A percentile compares a stretch with the other conserved stretches of the same genome.
phyloP scores from a whole-genome alignment of 2,888 invertebrate species.

The Hedya salicella region DNA sequence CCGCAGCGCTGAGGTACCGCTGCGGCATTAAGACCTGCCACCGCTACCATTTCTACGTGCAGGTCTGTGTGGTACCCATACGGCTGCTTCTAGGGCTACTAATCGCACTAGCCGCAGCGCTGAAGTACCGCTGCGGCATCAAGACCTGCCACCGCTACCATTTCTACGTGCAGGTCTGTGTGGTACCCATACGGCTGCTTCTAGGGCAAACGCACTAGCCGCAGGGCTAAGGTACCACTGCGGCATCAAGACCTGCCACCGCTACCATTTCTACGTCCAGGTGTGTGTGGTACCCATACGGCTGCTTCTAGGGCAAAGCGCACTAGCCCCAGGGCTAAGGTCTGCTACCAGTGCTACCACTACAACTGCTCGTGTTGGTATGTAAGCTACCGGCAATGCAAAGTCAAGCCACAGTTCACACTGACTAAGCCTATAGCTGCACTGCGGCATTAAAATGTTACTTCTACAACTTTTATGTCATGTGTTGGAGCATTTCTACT shows the following conservation, averaged over 20 bases:
- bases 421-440: too few relatives aligned
- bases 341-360: constrained; percentile 94
- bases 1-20: constrained; percentile 90
- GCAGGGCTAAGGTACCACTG: constrained; percentile 92
- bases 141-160: constrained; percentile 96
- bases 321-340: constrained; percentile 87
- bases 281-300: not conserved
- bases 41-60: constrained; percentile 93
- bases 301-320: too few relatives aligned
- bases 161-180: constrained; percentile 87
- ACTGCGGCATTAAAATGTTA: too few relatives aligned
- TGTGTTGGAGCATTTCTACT: too few relatives aligned
- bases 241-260: constrained; percentile 97
- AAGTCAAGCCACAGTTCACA: too few relatives aligned
- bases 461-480: too few relatives aligned
- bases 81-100: too few relatives aligned
- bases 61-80: constrained; percentile 8
- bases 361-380: too few relatives aligned
- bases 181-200: too few relatives aligned
- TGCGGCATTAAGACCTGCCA: constrained; percentile 98
- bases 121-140: constrained; percentile 96
- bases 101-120: constrained; percentile 86
- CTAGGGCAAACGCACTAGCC: too few relatives aligned
- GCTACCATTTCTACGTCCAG: constrained; percentile 93
- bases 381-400: too few relatives aligned